phyloP scores from a whole-genome alignment of 2,113 vertebrate genomes.

The Calidris pygmaea region DNA sequence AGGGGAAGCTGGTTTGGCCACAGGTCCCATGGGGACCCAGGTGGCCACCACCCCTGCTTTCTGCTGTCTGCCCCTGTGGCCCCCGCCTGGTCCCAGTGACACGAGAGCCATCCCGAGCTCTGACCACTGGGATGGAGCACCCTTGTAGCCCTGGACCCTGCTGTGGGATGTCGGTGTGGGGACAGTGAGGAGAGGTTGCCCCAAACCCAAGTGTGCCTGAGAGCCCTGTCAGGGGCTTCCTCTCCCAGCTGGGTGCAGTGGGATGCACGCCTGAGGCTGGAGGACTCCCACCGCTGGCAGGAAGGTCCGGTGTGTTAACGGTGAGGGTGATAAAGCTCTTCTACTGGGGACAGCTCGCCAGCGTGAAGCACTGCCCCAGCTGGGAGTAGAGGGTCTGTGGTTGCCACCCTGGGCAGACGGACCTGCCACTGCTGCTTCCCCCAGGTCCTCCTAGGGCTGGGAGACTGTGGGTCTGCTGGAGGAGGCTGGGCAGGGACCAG shows the following conservation, averaged over 20 bases:
- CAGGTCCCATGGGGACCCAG: background rate
- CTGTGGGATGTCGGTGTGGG: background rate
- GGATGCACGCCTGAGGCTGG: background rate
- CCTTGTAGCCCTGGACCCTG: accelerated
- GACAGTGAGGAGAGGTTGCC: background rate
- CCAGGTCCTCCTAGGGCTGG: no score
- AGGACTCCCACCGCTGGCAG: background rate
- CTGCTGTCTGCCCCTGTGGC: background rate
- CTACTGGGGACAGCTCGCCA: no score
- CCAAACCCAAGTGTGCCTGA: background rate
- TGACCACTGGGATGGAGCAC: background rate
- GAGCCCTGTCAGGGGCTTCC: background rate
- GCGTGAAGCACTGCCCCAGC: accelerated
- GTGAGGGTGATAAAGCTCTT: background rate
- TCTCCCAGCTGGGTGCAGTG: background rate
- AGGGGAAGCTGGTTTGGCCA: background rate
- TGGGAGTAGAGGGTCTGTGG: no score
- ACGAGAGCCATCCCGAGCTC: background rate
- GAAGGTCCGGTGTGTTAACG: no score
- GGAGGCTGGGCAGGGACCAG: no score
- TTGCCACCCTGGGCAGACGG: no score
- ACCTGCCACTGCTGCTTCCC: no score
- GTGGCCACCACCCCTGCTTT: background rate
- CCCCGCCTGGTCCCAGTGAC: background rate
- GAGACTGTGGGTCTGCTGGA: no score